Evolutionary conservation across 37 sponge, comb jelly and placozoan genomes (phyloP).

Genomic region (Geodia barretti): DNA sequence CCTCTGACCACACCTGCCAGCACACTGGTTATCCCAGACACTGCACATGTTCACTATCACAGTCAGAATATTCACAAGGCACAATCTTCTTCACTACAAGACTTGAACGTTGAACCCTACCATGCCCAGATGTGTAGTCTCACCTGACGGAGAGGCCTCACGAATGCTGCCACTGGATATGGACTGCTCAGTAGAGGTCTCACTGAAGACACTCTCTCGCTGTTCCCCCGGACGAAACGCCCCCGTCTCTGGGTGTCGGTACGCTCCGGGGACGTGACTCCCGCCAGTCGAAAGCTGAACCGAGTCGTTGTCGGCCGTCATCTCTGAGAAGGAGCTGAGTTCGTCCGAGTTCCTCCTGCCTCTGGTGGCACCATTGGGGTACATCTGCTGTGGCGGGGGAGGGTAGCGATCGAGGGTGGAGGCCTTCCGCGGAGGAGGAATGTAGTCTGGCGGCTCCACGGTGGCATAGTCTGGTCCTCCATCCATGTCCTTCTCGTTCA

Average conservation of each 20-base stretch:
- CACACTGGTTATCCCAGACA: no score
- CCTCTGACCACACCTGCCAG: no score
- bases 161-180: constrained; percentile 22
- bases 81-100: no score
- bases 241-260: neutral
- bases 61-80: no score
- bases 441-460: neutral
- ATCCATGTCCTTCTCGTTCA: neutral
- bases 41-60: no score
- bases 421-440: neutral
- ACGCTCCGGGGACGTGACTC: no score
- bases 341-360: constrained; percentile 11
- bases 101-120: no score
- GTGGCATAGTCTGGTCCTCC: neutral
- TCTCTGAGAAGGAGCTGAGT: constrained; percentile 27
- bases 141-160: constrained; percentile 6
- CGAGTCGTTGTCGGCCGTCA: constrained; percentile 2
- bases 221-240: neutral
- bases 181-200: constrained; percentile 42
- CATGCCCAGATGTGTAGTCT: no score
- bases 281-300: neutral
- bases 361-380: neutral
- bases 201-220: constrained; percentile 55
- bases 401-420: constrained; percentile 2
- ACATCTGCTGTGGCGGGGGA: neutral